phyloP scores from a whole-genome alignment of 2,797 vertebrate genomes.

The Melanotaenia pygmaea region DNA sequence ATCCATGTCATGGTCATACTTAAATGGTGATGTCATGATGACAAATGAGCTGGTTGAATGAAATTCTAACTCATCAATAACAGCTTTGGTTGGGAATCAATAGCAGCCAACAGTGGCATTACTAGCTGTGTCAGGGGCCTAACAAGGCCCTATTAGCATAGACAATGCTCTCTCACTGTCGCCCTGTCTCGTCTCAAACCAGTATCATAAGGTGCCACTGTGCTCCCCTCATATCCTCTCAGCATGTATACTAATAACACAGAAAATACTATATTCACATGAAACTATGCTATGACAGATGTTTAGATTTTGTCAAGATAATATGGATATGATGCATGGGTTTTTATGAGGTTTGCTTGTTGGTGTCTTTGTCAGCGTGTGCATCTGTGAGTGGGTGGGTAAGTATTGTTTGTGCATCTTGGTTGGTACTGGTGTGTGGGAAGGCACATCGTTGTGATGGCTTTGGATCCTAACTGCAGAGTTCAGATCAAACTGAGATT shows the following conservation, averaged over 20 bases:
- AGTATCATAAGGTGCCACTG: constrained; percentile 30
- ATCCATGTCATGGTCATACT: constrained; percentile 71
- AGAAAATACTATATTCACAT: constrained; percentile 73
- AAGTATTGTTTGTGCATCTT: constrained; percentile 54
- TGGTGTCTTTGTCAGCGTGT: constrained; percentile 41
- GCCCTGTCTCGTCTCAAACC: constrained; percentile 41
- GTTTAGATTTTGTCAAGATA: constrained; percentile 81
- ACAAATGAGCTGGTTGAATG: constrained; percentile 84
- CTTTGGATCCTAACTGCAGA: constrained; percentile 57
- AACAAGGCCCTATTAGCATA: constrained; percentile 79
- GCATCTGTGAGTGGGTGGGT: constrained; percentile 28
- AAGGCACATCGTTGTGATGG: constrained; percentile 45
- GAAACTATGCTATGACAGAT: constrained; percentile 74
- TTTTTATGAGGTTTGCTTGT: constrained; percentile 72
- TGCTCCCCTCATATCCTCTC: constrained; percentile 70
- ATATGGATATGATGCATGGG: constrained; percentile 79
- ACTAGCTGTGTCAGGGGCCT: constrained; percentile 74
- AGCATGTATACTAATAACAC: constrained; percentile 55
- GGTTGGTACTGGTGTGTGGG: constrained; percentile 56
- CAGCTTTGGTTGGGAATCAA: constrained; percentile 78
- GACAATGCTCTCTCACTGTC: constrained; percentile 72
- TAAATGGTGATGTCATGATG: constrained; percentile 84
- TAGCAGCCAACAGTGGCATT: constrained; percentile 75
- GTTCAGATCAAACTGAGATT: constrained; percentile 69
- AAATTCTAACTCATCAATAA: constrained; percentile 86